Evolutionary conservation across 2,113 vertebrate genomes (phyloP).

Genomic region (Nettapus auritus): DNA sequence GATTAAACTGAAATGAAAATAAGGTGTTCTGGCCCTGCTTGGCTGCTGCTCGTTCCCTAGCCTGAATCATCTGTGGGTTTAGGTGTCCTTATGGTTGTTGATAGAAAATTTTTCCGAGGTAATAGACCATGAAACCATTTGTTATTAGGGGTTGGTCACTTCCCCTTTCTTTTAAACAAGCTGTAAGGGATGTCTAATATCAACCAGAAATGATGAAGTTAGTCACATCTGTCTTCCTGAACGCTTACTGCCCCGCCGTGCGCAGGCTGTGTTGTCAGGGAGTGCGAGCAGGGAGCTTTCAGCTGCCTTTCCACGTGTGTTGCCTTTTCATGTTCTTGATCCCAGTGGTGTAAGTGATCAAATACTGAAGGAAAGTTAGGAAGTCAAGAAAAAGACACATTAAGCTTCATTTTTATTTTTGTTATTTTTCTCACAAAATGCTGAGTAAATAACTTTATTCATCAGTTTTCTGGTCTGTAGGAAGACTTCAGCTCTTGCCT

Average conservation of each 20-base stretch:
- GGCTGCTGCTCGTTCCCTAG: background rate
- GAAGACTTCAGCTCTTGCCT: background rate
- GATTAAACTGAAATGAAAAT: background rate
- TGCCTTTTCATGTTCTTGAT: background rate
- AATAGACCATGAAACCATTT: background rate
- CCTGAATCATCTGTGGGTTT: background rate
- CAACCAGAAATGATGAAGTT: background rate
- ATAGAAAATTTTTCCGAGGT: background rate
- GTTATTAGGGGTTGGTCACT: background rate
- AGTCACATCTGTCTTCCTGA: background rate
- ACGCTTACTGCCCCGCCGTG: background rate
- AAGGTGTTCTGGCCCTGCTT: accelerated
- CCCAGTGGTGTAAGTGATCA: background rate
- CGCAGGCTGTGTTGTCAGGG: background rate
- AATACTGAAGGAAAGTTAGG: background rate
- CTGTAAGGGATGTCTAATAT: background rate
- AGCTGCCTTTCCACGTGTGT: accelerated
- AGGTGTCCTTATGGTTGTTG: background rate
- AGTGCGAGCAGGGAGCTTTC: background rate
- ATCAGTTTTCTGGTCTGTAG: background rate
- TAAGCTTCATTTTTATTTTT: background rate
- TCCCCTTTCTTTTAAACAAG: background rate
- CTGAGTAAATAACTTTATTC: background rate
- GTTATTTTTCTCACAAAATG: background rate
- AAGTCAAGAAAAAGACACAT: background rate